phyloP scores from a whole-genome alignment of 2,888 invertebrate genomes.

The Macrophya alboannulata region DNA sequence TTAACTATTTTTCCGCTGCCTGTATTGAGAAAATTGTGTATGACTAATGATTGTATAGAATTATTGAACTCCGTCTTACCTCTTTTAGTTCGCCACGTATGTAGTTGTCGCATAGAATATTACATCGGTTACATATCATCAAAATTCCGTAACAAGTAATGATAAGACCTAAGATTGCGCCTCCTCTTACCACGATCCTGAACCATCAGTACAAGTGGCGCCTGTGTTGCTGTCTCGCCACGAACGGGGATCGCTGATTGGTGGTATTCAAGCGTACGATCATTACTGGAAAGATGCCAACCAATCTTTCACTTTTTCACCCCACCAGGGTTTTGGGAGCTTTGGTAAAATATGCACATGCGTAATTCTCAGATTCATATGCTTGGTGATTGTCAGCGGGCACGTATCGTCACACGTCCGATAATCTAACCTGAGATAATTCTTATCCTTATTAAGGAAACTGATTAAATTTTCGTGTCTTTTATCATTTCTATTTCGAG shows the following conservation, averaged over 20 bases:
- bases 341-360: not conserved
- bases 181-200: conserved; percentile 26
- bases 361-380: conserved; percentile 1
- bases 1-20: not conserved
- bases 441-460: not conserved
- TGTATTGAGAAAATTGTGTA: not conserved
- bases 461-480: not conserved
- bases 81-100: not conserved
- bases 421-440: not conserved
- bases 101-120: not conserved
- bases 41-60: not conserved
- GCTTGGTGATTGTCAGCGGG: conserved; percentile 21
- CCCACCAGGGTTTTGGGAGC: not conserved
- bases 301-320: not conserved
- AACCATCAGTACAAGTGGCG: conserved; percentile 16
- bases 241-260: not conserved
- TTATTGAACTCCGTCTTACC: not conserved
- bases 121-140: not conserved
- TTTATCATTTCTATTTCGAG: not conserved
- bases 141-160: not conserved
- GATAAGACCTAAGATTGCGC: not conserved
- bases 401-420: conserved; percentile 10
- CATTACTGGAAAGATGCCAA: conserved; percentile 30
- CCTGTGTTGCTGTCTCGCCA: not conserved
- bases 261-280: conserved; percentile 30